Percentiles rank a stretch among this genome's conserved stretches.
Evolutionary conservation across 1,140 invertebrate species (phyloP).

Genomic region (Diorhabda carinulata): DNA sequence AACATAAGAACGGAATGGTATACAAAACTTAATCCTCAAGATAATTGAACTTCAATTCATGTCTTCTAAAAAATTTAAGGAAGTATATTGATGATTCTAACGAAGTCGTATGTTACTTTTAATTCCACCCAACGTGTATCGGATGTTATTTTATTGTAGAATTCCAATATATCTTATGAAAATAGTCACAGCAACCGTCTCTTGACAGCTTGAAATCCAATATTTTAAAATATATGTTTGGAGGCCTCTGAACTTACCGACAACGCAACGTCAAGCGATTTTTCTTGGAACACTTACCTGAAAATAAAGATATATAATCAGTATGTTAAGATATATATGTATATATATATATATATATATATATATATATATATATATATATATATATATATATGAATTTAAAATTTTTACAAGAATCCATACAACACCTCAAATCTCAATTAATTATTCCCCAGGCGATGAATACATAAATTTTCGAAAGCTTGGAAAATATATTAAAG

Average conservation of each 20-base stretch:
- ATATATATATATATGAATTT: not conserved
- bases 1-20: too few species aligned
- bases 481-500: too few species aligned
- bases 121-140: not conserved
- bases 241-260: not conserved
- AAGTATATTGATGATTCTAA: too few species aligned
- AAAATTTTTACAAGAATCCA: too few species aligned
- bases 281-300: constrained; percentile 1
- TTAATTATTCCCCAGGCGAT: too few species aligned
- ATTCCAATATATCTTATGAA: not conserved
- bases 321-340: not conserved
- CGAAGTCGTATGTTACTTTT: too few species aligned
- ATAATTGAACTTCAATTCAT: too few species aligned
- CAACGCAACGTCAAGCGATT: not conserved
- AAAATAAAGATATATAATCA: not conserved
- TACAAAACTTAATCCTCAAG: too few species aligned
- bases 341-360: too few species aligned
- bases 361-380: not conserved
- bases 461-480: too few species aligned
- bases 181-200: not conserved
- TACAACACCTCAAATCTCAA: too few species aligned
- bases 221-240: not conserved
- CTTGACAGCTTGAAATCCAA: not conserved
- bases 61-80: too few species aligned
- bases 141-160: not conserved